Percentiles rank a stretch among this genome's conserved stretches.
phyloP scores from a whole-genome alignment of 2,113 vertebrate species.

The Podarcis cretensis region DNA sequence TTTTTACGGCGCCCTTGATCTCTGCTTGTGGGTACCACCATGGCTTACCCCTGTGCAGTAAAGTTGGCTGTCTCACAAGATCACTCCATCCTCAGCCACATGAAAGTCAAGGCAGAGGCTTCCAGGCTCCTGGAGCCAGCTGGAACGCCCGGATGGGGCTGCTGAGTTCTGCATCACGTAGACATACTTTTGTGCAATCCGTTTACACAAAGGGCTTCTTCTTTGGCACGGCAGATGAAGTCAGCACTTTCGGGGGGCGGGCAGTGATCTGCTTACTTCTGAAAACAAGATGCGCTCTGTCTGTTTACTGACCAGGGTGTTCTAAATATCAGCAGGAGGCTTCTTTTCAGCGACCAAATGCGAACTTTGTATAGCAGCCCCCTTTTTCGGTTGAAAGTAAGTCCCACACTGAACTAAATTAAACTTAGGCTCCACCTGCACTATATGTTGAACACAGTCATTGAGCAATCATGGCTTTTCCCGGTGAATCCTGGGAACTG shows the following conservation, averaged over 20 bases:
- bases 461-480: too few relatives aligned
- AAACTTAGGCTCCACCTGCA: too few relatives aligned
- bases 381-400: background rate
- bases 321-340: background rate
- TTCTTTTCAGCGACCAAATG: background rate
- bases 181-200: constrained; percentile 41
- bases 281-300: background rate
- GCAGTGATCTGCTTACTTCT: background rate
- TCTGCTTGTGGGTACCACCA: constrained; percentile 1
- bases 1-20: constrained; percentile 2
- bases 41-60: background rate
- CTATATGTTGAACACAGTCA: too few relatives aligned
- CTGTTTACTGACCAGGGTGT: background rate
- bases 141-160: constrained; percentile 35
- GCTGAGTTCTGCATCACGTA: constrained; percentile 47
- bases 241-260: constrained; percentile 41
- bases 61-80: constrained; percentile 6
- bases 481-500: too few relatives aligned
- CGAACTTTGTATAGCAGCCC: background rate
- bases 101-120: constrained; percentile 27
- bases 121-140: constrained; percentile 46
- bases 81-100: constrained; percentile 10
- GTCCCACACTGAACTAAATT: background rate
- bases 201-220: constrained; percentile 40
- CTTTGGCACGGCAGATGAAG: constrained; percentile 14